Percentiles rank a stretch among this genome's conserved stretches.
Conservation (phyloP, 1,140 invertebrate species). For the Drosophila lacteicornis region DNA sequence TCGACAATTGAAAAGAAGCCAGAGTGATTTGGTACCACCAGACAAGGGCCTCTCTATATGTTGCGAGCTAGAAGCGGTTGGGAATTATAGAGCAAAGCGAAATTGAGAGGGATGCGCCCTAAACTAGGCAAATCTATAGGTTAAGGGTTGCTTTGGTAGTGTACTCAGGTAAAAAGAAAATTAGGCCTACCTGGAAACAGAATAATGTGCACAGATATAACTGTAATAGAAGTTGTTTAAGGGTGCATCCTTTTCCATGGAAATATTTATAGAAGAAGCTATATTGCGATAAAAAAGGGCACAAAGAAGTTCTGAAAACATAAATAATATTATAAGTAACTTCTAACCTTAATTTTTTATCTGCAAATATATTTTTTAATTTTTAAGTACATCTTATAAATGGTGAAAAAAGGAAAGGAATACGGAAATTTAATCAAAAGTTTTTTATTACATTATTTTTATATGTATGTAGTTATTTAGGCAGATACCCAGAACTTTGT, state of each 20-base stretch:
- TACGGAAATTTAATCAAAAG: no score
- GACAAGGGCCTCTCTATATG: not conserved
- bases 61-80: not conserved
- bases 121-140: not conserved
- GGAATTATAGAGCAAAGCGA: not conserved
- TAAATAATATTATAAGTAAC: no score
- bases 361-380: not conserved
- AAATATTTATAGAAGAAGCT: no score
- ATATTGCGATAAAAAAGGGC: not conserved
- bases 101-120: not conserved
- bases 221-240: not conserved
- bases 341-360: no score
- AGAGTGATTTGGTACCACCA: constrained; percentile 37
- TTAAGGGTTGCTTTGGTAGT: not conserved
- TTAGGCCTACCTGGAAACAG: not conserved
- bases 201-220: no score
- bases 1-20: constrained; percentile 84
- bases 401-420: not conserved
- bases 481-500: no score
- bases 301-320: not conserved
- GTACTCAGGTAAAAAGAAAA: not conserved
- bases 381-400: no score
- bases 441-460: no score
- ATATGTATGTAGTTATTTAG: not conserved
- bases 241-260: not conserved